Base-by-base conservation (phyloP, 2,797 vertebrate genomes). In the Pseudochaenichthys georgianus region DNA sequence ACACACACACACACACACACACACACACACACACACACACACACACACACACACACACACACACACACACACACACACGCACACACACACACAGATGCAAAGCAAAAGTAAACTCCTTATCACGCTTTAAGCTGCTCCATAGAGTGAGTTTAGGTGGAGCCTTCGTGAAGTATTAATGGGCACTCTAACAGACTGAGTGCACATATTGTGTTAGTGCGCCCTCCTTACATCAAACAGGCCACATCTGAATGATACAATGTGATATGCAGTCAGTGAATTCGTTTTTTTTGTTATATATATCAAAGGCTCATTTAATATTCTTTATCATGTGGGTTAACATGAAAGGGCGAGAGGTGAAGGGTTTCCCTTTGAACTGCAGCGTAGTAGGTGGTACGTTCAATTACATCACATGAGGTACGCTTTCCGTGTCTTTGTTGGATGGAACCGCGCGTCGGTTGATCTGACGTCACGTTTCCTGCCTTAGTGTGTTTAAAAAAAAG, bases 131-230 rank as follows among this genome's bases (percentile, higher is more conserved):
- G 72, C 63, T 75, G 71, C 63, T 81, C 58, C 46, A 43, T 38
- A 42, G 55, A 80, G 72, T 45, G 72, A 73, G 73, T 72, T 78
- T 67, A 75, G 72, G 48, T n/a, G 0, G 66, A 53, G 63, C 61
- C 68, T 89, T 86, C 81, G 61, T 92, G 46, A 92, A 91, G 86
- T 88, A 91, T 90, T 91, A 75, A 93, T 89, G 74, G 48, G 52
- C 31, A 81, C 87, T 87, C 81, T 55, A 53, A 58, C 73, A 76
- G 76, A 58, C 66, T 54, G 75, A 84, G 78, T 85, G 88, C 55
- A 52, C 75, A 80, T 48, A 75, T 78, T 85, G 80, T 80, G 69
- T 80, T 69, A 64, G 61, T 34, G 23, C 62, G 60, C 23, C 53
- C 23, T 46, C 45, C 53, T 77, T 48, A 78, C 70, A 79, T 84